phyloP scores from a whole-genome alignment of 2,888 invertebrate species.

The Stratiomys singularior region DNA sequence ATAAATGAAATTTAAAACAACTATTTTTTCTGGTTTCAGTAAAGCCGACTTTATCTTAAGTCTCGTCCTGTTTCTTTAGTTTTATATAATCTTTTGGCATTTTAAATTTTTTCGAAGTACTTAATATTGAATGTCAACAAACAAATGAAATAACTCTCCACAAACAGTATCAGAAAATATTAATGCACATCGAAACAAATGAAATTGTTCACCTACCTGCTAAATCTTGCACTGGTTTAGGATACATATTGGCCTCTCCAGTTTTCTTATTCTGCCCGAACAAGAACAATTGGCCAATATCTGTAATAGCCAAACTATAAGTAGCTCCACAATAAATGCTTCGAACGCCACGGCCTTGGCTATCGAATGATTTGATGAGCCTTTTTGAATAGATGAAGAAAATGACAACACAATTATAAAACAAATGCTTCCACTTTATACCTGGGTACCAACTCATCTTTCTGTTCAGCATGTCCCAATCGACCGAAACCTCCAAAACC shows the following conservation, averaged over 20 bases:
- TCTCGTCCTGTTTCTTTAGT: no score
- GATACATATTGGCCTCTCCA: slow-evolving; percentile 97
- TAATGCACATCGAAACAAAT: no score
- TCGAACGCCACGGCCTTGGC: slow-evolving; percentile 83
- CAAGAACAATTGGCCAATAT: slow-evolving; percentile 77
- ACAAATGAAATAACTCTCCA: no score
- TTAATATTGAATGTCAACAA: no score
- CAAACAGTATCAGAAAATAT: no score
- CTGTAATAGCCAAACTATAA: slow-evolving; percentile 86
- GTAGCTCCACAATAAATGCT: slow-evolving; percentile 86
- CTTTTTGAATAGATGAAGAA: slow-evolving; percentile 61
- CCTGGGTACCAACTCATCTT: slow-evolving; percentile 87
- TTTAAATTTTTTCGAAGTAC: no score
- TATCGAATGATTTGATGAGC: slow-evolving; percentile 89
- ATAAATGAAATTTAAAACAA: no score
- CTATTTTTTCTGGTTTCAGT: no score
- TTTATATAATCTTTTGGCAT: no score
- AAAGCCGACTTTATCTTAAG: no score
- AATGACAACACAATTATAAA: slow-evolving; percentile 54
- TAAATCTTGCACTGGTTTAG: slow-evolving; percentile 93
- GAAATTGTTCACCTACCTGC: slow-evolving; percentile 66
- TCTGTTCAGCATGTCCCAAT: slow-evolving; percentile 91
- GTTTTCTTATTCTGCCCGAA: slow-evolving; percentile 94
- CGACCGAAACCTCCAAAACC: slow-evolving; percentile 96
- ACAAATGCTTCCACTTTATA: slow-evolving; percentile 36